Conservation (phyloP, 1,140 invertebrate species). For the Drosophila seguyi region DNA sequence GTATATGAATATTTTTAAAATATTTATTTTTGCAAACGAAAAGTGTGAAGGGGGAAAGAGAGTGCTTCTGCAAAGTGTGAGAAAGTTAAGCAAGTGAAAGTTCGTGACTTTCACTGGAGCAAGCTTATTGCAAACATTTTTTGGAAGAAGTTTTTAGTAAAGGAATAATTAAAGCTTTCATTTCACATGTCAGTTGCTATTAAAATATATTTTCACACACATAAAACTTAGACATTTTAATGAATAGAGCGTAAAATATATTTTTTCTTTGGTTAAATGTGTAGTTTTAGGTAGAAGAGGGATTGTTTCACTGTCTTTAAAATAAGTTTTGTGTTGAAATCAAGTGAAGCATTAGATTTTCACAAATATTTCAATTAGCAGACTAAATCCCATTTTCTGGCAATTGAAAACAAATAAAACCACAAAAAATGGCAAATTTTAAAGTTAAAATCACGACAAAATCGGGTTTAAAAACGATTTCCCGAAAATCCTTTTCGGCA, state of each 20-base stretch:
- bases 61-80: neutral
- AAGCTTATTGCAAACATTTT: slow-evolving; percentile 25
- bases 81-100: slow-evolving; percentile 34
- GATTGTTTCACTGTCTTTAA: neutral
- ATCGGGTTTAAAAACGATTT: neutral
- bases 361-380: neutral
- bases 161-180: neutral
- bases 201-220: neutral
- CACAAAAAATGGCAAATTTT: neutral
- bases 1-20: slow-evolving; percentile 36
- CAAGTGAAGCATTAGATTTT: neutral
- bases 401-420: neutral
- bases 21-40: slow-evolving; percentile 17
- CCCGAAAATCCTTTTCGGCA: neutral
- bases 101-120: slow-evolving; percentile 17
- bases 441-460: neutral
- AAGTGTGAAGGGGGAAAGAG: neutral
- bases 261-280: neutral
- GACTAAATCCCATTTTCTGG: neutral
- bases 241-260: neutral
- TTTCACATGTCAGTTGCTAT: neutral
- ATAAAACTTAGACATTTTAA: neutral
- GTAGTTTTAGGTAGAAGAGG: neutral
- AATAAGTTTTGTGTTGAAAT: neutral
- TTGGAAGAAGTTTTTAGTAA: neutral